These are phyloP conservation scores for Xyliphius kryptos DNA, from an alignment of 2,113 vertebrate species.

Conservation along the genomic window DNA sequence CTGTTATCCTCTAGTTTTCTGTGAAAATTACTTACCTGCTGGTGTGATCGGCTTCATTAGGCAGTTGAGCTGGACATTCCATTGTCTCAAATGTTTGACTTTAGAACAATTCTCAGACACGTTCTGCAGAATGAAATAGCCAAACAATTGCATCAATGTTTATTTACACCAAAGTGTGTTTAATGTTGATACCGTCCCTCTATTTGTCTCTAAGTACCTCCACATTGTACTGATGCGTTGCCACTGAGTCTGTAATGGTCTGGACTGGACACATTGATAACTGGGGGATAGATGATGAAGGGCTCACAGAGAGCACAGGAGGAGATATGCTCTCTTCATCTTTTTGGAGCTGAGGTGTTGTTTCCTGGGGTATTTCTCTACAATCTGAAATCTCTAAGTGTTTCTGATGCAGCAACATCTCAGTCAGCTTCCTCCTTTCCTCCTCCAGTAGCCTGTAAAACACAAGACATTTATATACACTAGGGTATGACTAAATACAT, in stretches of 20 bases:
- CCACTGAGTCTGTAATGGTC: neutral
- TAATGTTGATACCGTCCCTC: neutral
- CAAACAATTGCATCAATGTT: neutral
- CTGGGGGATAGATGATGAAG: neutral
- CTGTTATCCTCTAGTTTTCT: no score
- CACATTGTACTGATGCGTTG: constrained; percentile 37
- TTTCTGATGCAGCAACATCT: no score
- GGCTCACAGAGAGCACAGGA: neutral
- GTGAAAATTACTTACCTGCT: constrained; percentile 64
- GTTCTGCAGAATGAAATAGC: constrained; percentile 46
- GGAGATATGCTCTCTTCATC: neutral
- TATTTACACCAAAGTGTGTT: no score
- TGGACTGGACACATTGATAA: neutral
- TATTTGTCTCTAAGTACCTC: constrained; percentile 55
- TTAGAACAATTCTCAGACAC: constrained; percentile 21
- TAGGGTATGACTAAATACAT: no score
- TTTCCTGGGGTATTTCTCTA: no score
- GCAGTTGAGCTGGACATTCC: constrained; percentile 68
- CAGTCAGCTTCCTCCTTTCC: no score
- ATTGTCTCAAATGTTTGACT: constrained; percentile 58
- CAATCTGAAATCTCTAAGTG: no score
- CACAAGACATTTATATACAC: neutral
- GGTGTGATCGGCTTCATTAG: constrained; percentile 66
- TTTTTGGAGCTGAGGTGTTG: no score
- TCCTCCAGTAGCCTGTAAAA: no score